These are phyloP conservation scores for Aleadryas rufinucha DNA, from an alignment of 2,113 vertebrate genomes.

Conservation along the genomic window DNA sequence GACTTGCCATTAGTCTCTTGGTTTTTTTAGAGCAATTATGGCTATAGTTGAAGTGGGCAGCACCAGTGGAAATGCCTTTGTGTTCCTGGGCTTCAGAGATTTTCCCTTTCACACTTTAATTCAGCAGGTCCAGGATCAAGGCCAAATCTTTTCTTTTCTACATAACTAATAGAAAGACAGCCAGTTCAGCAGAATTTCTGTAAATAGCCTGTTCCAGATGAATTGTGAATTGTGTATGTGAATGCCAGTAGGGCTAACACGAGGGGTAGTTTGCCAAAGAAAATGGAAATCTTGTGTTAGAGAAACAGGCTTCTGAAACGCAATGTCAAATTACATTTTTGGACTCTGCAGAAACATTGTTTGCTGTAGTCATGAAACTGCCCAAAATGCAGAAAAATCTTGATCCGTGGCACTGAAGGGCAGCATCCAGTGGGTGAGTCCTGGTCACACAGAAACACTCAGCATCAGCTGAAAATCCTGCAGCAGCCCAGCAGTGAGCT, in stretches of 20 bases:
- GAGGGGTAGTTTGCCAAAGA: neutral
- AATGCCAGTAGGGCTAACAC: neutral
- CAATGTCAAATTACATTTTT: neutral
- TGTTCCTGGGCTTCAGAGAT: neutral
- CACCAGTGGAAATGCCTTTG: neutral
- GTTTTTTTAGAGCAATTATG: neutral
- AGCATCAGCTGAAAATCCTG: neutral
- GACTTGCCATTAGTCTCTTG: neutral
- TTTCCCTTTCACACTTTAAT: constrained; percentile 7
- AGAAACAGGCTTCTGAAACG: neutral
- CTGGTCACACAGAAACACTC: neutral
- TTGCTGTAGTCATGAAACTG: neutral
- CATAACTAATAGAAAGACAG: constrained; percentile 2
- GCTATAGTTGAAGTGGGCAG: neutral
- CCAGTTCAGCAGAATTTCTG: constrained; percentile 32
- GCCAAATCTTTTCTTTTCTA: constrained; percentile 22
- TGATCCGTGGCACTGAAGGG: neutral
- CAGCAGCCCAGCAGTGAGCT: neutral
- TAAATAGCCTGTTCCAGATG: constrained; percentile 22
- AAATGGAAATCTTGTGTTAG: neutral
- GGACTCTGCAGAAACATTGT: neutral
- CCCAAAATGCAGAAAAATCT: neutral
- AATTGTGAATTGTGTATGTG: neutral
- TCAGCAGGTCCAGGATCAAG: constrained; percentile 26
- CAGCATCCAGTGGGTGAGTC: neutral